These are phyloP conservation scores for Vesta saturnalis DNA, from an alignment of 2,888 invertebrate species.

Conservation along the genomic window DNA sequence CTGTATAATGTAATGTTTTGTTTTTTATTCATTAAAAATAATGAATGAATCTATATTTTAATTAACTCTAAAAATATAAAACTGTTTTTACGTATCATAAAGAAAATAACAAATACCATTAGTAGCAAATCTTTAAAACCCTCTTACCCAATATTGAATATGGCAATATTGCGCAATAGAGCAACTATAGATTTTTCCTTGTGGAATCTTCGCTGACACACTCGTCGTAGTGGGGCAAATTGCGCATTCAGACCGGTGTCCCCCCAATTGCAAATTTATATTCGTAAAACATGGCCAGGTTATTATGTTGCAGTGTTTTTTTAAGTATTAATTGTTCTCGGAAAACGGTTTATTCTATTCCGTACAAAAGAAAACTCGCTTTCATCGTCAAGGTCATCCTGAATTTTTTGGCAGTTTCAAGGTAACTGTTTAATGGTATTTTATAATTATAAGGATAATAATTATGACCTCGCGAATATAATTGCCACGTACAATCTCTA, in stretches of 20 bases:
- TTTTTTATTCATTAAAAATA: too few relatives aligned
- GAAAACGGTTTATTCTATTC: background rate
- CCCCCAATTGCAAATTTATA: conserved; percentile 43
- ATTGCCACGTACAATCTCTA: background rate
- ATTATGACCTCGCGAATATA: background rate
- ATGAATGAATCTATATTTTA: too few relatives aligned
- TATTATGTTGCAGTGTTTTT: conserved; percentile 9
- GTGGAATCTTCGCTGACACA: conserved; percentile 42
- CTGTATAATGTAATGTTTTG: too few relatives aligned
- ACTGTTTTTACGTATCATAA: too few relatives aligned
- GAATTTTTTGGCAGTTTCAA: conserved; percentile 6
- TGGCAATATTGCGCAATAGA: conserved; percentile 44
- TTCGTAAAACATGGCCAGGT: conserved; percentile 7
- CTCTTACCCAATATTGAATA: conserved; percentile 25
- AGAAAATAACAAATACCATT: background rate
- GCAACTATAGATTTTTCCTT: conserved; percentile 45
- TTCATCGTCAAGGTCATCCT: conserved; percentile 10
- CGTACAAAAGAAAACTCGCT: conserved; percentile 3
- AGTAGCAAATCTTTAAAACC: background rate
- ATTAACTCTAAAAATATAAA: too few relatives aligned
- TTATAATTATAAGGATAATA: conserved; percentile 3
- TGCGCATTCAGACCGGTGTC: conserved; percentile 58
- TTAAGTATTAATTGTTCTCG: conserved; percentile 13
- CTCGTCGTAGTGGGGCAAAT: conserved; percentile 55
- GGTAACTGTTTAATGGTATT: conserved; percentile 9